Percentiles rank a stretch among this genome's conserved stretches.
These are phyloP conservation scores for Tubulanus polymorphus DNA, from an alignment of 2,888 invertebrate genomes.

Conservation along the genomic window DNA sequence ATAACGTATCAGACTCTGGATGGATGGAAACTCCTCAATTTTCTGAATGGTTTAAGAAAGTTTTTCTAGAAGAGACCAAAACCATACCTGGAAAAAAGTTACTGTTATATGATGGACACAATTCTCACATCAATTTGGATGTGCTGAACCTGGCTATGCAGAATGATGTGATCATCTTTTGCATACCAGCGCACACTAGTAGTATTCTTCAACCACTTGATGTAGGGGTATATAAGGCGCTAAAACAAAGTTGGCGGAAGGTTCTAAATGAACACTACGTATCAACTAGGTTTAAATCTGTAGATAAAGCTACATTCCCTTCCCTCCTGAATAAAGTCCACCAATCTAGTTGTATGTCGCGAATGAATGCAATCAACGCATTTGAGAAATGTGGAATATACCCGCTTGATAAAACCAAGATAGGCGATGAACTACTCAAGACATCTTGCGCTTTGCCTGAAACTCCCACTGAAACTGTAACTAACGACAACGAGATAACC, in stretches of 20 bases:
- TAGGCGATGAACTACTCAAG: too few species aligned
- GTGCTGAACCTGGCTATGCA: conserved; percentile 2
- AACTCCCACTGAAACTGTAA: too few species aligned
- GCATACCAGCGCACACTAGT: conserved; percentile 11
- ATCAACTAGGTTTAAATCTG: too few species aligned
- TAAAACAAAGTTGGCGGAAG: conserved; percentile 2
- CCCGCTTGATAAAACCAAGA: too few species aligned
- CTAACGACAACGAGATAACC: too few species aligned
- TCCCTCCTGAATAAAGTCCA: too few species aligned
- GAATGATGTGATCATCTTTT: conserved; percentile 8
- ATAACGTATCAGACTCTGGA: neutral
- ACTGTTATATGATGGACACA: conserved; percentile 14
- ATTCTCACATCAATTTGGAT: conserved; percentile 4
- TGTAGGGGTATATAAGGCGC: conserved; percentile 5
- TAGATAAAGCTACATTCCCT: too few species aligned
- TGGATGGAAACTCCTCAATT: conserved; percentile 1
- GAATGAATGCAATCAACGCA: too few species aligned
- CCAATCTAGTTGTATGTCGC: too few species aligned
- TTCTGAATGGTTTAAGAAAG: conserved; percentile 12
- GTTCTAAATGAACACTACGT: too few species aligned
- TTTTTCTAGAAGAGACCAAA: conserved; percentile 5
- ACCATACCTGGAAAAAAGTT: neutral
- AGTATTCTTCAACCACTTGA: conserved; percentile 14
- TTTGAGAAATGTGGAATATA: too few species aligned
- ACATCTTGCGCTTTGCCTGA: too few species aligned